phyloP scores from a whole-genome alignment of 2,113 vertebrate species.

The Sinocyclocheilus maitianheensis region DNA sequence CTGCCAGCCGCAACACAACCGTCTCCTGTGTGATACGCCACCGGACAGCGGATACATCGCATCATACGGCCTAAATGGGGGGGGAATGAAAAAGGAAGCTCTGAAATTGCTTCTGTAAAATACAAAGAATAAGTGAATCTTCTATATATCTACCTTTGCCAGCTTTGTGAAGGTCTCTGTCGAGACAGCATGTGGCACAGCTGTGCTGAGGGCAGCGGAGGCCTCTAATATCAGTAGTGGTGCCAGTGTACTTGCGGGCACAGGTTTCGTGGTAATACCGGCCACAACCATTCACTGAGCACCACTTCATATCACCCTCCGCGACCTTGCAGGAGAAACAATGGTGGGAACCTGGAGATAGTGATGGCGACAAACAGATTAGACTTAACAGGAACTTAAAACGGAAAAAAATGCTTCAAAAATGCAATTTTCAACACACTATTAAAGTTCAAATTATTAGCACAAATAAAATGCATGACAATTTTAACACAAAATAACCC shows the following conservation, averaged over 20 bases:
- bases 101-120: background rate
- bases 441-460: no score
- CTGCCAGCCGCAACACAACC: constrained; percentile 94
- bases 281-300: constrained; percentile 84
- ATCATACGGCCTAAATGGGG: constrained; percentile 86
- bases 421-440: no score
- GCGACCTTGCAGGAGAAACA: constrained; percentile 93
- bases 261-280: constrained; percentile 94
- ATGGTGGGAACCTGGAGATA: constrained; percentile 75
- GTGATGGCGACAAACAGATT: background rate
- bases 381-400: background rate
- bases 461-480: no score
- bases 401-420: no score
- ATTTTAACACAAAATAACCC: no score
- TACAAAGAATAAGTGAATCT: background rate
- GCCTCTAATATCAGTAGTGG: constrained; percentile 79
- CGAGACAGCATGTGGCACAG: constrained; percentile 90
- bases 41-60: constrained; percentile 90
- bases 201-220: constrained; percentile 95
- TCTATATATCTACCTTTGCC: constrained; percentile 81
- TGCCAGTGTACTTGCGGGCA: constrained; percentile 82
- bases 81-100: background rate
- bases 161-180: constrained; percentile 89
- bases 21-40: constrained; percentile 93
- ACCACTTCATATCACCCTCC: constrained; percentile 84